Percentiles rank a stretch among this genome's conserved stretches.
Conservation (phyloP, 2,888 invertebrate genomes). For the Volucella bombylans region DNA sequence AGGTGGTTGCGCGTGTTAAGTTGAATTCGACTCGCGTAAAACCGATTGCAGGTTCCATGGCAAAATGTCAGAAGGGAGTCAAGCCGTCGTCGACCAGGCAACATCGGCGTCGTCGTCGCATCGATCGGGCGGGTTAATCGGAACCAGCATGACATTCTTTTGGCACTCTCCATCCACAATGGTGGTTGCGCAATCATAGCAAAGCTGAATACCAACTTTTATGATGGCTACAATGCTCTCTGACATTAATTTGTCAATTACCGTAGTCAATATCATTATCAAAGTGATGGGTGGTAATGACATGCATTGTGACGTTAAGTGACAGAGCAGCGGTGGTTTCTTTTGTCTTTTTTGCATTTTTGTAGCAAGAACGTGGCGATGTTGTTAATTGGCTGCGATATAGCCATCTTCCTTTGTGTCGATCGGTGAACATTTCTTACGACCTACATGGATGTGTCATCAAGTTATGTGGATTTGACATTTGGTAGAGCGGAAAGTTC, state of each 20-base stretch:
- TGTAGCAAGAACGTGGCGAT: constrained; percentile 2
- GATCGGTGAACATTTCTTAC: constrained; percentile 7
- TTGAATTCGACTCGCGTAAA: constrained; percentile 32
- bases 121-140: background rate
- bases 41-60: constrained; percentile 42
- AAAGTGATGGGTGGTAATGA: constrained; percentile 70
- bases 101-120: too few species aligned
- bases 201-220: constrained; percentile 6
- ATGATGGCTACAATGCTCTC: background rate
- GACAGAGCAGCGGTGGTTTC: constrained; percentile 35
- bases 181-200: constrained; percentile 23
- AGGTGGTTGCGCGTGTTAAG: constrained; percentile 49
- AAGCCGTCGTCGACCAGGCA: constrained; percentile 20
- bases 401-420: constrained; percentile 20
- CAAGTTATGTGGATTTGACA: constrained; percentile 40
- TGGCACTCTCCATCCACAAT: constrained; percentile 24
- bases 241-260: constrained; percentile 71
- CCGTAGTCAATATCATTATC: constrained; percentile 69
- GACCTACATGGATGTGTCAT: constrained; percentile 27
- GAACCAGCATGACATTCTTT: constrained; percentile 34
- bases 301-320: constrained; percentile 66
- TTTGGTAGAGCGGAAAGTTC: constrained; percentile 50
- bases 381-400: constrained; percentile 12
- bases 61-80: constrained; percentile 43
- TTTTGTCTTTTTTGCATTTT: constrained; percentile 16